These are phyloP conservation scores for Adelges cooleyi DNA, from an alignment of 1,140 invertebrate genomes.

Conservation along the genomic window DNA sequence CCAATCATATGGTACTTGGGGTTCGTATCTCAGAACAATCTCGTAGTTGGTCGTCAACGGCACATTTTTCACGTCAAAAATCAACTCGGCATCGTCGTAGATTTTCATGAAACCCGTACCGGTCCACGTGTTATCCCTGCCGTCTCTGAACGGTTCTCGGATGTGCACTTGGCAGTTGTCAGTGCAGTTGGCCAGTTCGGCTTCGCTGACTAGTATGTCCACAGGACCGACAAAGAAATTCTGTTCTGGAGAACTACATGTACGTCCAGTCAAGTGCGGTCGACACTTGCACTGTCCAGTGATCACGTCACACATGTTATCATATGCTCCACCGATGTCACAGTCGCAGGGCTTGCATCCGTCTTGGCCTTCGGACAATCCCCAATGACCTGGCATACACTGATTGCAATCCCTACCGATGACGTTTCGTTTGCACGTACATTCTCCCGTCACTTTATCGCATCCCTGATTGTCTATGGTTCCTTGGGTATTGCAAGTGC, in stretches of 20 bases:
- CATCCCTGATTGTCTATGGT: slow-evolving; percentile 87
- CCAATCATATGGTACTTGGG: slow-evolving; percentile 56
- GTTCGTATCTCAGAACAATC: slow-evolving; percentile 84
- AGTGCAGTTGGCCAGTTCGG: slow-evolving; percentile 58
- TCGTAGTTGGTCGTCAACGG: slow-evolving; percentile 81
- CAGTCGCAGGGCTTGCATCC: slow-evolving; percentile 91
- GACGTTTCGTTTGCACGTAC: slow-evolving; percentile 84
- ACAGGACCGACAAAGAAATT: slow-evolving; percentile 77
- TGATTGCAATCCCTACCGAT: slow-evolving; percentile 85
- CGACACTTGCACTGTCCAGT: slow-evolving; percentile 83
- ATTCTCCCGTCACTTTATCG: slow-evolving; percentile 72
- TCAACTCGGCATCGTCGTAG: slow-evolving; percentile 68
- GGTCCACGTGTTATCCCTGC: slow-evolving; percentile 71
- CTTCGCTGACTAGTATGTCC: slow-evolving; percentile 80
- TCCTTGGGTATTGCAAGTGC: slow-evolving; percentile 75
- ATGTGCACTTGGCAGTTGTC: slow-evolving; percentile 60
- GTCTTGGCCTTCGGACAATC: slow-evolving; percentile 69
- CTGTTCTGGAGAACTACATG: slow-evolving; percentile 76
- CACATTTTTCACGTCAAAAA: slow-evolving; percentile 74
- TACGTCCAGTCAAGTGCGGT: slow-evolving; percentile 70
- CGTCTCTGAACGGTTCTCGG: slow-evolving; percentile 65
- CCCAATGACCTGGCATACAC: slow-evolving; percentile 78
- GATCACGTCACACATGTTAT: slow-evolving; percentile 77
- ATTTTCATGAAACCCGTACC: slow-evolving; percentile 84
- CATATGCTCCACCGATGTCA: slow-evolving; percentile 74